Percentiles rank a stretch among this genome's conserved stretches.
Conservation (phyloP, 2,888 invertebrate genomes). For the Aromia moschata region DNA sequence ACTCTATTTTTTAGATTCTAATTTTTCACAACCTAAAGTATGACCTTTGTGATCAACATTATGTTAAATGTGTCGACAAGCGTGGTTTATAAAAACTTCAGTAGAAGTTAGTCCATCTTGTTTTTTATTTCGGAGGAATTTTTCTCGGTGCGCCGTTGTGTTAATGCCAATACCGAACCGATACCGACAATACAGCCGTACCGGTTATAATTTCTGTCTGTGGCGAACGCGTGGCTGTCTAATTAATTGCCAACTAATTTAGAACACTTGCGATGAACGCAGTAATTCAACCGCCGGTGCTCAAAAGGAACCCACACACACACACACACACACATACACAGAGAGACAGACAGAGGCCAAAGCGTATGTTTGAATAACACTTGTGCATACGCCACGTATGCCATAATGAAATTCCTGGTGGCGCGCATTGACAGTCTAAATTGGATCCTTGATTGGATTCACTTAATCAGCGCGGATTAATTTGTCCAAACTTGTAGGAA, state of each 20-base stretch:
- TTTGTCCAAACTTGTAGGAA: slow-evolving; percentile 32
- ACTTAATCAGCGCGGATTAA: slow-evolving; percentile 39
- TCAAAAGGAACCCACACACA: background rate
- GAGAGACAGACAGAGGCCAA: slow-evolving; percentile 1
- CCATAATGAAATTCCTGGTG: slow-evolving; percentile 36
- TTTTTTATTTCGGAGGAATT: no score
- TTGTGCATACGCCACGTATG: slow-evolving; percentile 15
- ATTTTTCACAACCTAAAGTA: no score
- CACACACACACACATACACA: slow-evolving; percentile 4
- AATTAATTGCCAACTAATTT: slow-evolving; percentile 18
- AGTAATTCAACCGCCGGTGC: background rate
- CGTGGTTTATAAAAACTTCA: no score
- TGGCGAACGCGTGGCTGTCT: slow-evolving; percentile 4
- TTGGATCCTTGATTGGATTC: slow-evolving; percentile 39
- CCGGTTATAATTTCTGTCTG: no score
- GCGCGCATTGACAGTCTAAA: slow-evolving; percentile 32
- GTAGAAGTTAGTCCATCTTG: no score
- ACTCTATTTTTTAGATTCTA: no score
- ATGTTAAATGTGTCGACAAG: no score
- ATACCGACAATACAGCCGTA: no score
- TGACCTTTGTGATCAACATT: no score
- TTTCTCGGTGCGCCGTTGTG: no score
- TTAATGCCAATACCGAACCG: no score
- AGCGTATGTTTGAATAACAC: slow-evolving; percentile 18
- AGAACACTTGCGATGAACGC: slow-evolving; percentile 1